These are phyloP conservation scores for Urocynchramus pylzowi DNA, from an alignment of 2,113 vertebrate genomes.

Conservation along the genomic window DNA sequence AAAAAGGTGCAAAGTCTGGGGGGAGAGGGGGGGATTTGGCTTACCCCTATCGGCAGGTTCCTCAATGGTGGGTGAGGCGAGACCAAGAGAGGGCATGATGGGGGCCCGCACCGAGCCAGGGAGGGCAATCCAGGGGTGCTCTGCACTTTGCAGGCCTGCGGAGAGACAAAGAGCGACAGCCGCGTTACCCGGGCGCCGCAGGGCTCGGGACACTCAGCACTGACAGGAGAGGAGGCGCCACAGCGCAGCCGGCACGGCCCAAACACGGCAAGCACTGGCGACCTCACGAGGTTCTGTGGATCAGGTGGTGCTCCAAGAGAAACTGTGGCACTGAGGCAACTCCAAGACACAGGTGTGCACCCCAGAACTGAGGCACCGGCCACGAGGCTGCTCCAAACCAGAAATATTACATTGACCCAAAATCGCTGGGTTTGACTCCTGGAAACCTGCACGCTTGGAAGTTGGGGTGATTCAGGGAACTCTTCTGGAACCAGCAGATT, in stretches of 20 bases:
- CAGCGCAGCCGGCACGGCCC: background rate
- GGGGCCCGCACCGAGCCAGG: constrained; percentile 70
- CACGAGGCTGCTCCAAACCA: background rate
- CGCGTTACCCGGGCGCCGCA: background rate
- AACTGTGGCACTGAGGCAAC: background rate
- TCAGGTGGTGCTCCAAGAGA: background rate
- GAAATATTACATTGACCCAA: background rate
- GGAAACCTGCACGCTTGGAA: background rate
- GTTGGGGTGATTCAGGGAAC: background rate
- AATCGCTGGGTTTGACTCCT: background rate
- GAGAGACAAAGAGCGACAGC: constrained; percentile 58
- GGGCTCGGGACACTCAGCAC: background rate
- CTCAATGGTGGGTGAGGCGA: constrained; percentile 71
- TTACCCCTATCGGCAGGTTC: constrained; percentile 74
- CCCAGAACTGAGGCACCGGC: accelerated
- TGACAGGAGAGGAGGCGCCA: background rate
- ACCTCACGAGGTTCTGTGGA: background rate
- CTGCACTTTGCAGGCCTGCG: constrained; percentile 75
- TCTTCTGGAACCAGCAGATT: background rate
- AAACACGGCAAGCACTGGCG: accelerated
- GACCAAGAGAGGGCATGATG: constrained; percentile 69
- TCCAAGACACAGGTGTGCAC: background rate
- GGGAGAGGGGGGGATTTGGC: constrained; percentile 35
- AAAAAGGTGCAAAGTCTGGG: constrained; percentile 45
- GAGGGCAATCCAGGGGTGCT: constrained; percentile 71